Conservation (phyloP, 2,888 invertebrate genomes). For the Aethes cnicana region DNA sequence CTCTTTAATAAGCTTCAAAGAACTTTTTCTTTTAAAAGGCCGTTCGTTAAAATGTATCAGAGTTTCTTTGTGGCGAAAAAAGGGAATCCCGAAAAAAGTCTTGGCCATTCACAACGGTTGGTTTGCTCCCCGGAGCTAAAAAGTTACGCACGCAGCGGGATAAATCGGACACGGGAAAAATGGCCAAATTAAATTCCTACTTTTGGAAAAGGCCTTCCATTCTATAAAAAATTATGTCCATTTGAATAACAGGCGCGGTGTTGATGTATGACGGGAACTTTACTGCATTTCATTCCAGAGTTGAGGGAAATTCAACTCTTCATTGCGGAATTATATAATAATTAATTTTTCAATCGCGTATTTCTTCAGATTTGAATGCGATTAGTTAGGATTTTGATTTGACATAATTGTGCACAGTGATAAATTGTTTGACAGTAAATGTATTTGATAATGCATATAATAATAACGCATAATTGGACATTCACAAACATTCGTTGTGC, state of each 20-base stretch:
- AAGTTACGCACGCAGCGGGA: conserved; percentile 56
- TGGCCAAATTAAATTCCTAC: conserved; percentile 51
- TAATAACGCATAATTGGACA: too few species aligned
- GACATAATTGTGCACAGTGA: too few species aligned
- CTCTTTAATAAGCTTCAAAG: conserved; percentile 70
- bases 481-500: too few species aligned
- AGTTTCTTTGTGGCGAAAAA: conserved; percentile 68
- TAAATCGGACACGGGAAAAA: conserved; percentile 50
- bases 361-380: too few species aligned
- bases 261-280: conserved; percentile 2
- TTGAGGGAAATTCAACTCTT: too few species aligned
- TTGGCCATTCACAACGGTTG: conserved; percentile 63
- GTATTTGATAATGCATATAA: too few species aligned
- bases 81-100: conserved; percentile 62
- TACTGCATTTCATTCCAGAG: too few species aligned
- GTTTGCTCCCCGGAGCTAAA: conserved; percentile 62
- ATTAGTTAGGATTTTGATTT: too few species aligned
- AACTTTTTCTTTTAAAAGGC: conserved; percentile 63
- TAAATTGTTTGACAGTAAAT: too few species aligned
- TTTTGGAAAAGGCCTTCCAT: conserved; percentile 9
- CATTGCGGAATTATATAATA: too few species aligned
- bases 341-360: too few species aligned
- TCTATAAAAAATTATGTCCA: neutral
- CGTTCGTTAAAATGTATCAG: conserved; percentile 68
- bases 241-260: conserved; percentile 4